A percentile compares a stretch with the other conserved stretches of the same genome.
These are phyloP conservation scores for Plestiodon gilberti DNA, from an alignment of 2,113 vertebrate genomes.

Conservation along the genomic window DNA sequence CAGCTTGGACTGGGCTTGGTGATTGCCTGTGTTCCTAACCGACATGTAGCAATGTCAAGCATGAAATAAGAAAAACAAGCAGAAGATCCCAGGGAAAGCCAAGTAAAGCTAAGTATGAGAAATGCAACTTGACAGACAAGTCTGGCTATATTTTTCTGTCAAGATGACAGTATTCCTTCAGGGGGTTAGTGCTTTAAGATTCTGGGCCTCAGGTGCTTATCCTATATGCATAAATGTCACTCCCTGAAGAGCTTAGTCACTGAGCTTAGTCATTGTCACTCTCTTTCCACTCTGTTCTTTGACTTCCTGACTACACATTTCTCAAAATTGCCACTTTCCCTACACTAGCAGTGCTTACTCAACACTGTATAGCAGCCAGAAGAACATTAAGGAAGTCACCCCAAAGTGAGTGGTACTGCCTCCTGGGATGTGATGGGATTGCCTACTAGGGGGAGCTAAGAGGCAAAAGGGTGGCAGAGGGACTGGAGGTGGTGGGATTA, in stretches of 20 bases:
- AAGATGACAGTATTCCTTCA: constrained; percentile 36
- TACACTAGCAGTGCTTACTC: background rate
- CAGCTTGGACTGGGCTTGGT: background rate
- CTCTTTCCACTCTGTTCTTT: constrained; percentile 42
- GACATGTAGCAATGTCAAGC: constrained; percentile 12
- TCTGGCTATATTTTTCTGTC: constrained; percentile 14
- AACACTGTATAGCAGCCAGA: constrained; percentile 29
- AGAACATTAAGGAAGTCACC: background rate
- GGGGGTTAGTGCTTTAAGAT: background rate
- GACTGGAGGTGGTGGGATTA: too few species aligned
- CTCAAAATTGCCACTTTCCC: constrained; percentile 40
- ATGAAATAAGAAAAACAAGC: background rate
- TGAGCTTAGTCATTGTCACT: constrained; percentile 20
- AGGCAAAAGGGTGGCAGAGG: too few species aligned
- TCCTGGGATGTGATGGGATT: too few species aligned
- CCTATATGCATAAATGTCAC: constrained; percentile 13
- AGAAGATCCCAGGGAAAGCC: constrained; percentile 24
- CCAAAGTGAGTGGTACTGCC: too few species aligned
- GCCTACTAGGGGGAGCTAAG: too few species aligned
- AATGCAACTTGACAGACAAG: constrained; percentile 52
- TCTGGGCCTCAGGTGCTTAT: constrained; percentile 45
- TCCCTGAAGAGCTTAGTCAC: constrained; percentile 36
- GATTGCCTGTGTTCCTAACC: background rate
- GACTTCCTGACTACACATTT: constrained; percentile 30
- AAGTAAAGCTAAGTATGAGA: constrained; percentile 45